phyloP scores from a whole-genome alignment of 2,888 invertebrate species.

The Polyploca ridens region DNA sequence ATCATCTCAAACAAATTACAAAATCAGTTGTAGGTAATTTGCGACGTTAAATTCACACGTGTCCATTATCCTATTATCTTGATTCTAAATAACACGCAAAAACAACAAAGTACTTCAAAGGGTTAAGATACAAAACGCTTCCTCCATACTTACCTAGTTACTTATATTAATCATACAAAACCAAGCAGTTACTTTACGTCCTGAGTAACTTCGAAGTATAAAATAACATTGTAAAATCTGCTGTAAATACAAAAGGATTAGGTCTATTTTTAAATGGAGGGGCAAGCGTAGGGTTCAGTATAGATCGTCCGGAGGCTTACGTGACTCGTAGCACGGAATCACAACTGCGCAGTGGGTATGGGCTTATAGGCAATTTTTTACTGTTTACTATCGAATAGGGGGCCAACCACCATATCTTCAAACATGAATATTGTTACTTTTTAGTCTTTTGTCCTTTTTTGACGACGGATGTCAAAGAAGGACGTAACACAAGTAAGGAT shows the following conservation, averaged over 20 bases:
- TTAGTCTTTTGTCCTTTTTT: no score
- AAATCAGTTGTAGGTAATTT: neutral
- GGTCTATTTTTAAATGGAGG: neutral
- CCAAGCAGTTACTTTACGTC: neutral
- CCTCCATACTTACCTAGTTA: neutral
- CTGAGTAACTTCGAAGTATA: neutral
- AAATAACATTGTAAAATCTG: neutral
- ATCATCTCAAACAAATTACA: neutral
- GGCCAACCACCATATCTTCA: no score
- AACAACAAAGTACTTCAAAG: neutral
- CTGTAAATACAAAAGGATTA: neutral
- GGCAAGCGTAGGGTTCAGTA: neutral
- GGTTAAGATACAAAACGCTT: conserved; percentile 4
- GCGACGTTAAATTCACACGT: neutral
- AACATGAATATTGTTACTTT: no score
- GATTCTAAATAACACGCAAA: neutral
- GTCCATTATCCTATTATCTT: neutral
- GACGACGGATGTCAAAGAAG: no score
- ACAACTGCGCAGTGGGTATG: conserved; percentile 17
- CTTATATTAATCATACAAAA: conserved; percentile 1
- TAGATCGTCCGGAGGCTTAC: conserved; percentile 21
- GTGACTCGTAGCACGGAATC: conserved; percentile 27
- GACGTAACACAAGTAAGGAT: no score
- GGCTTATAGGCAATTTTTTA: neutral
- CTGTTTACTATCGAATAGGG: neutral